phyloP scores from a whole-genome alignment of 2,888 invertebrate species.

The Drosophila affinis region DNA sequence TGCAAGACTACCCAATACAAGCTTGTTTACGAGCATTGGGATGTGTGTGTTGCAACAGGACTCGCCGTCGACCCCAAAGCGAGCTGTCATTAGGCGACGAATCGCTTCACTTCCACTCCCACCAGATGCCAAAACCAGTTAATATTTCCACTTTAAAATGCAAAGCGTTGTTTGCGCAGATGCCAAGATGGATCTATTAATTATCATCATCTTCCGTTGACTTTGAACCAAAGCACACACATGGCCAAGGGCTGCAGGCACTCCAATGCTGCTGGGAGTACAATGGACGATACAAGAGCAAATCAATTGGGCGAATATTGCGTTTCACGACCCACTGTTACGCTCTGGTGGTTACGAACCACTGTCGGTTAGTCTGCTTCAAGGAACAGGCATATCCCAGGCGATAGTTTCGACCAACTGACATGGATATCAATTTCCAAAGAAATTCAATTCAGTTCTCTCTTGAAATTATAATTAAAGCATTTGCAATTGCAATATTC shows the following conservation, averaged over 20 bases:
- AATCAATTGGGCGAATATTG: slow-evolving; percentile 24
- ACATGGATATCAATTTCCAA: too few species aligned
- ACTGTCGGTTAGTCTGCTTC: neutral
- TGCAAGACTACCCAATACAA: slow-evolving; percentile 61
- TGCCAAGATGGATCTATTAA: neutral
- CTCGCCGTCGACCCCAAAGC: slow-evolving; percentile 27
- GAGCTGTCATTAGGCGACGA: slow-evolving; percentile 33
- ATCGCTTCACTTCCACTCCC: slow-evolving; percentile 15
- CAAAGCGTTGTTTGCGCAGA: neutral
- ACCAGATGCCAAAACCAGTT: slow-evolving; percentile 5
- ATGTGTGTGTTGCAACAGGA: slow-evolving; percentile 56
- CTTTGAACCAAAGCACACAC: neutral
- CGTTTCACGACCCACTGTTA: slow-evolving; percentile 3
- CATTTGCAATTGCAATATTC: neutral
- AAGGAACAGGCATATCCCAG: neutral
- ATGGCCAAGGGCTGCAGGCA: slow-evolving; percentile 7
- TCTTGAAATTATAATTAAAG: neutral
- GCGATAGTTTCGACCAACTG: too few species aligned
- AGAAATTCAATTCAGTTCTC: neutral
- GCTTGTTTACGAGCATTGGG: slow-evolving; percentile 50
- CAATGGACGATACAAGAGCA: neutral
- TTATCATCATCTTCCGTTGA: neutral
- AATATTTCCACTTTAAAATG: neutral
- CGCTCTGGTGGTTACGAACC: neutral
- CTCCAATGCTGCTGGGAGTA: neutral